A percentile compares a stretch with the other conserved stretches of the same genome.
Evolutionary conservation across 2,888 invertebrate genomes (phyloP).

Genomic region (Vannuccia rotundouncinata): DNA sequence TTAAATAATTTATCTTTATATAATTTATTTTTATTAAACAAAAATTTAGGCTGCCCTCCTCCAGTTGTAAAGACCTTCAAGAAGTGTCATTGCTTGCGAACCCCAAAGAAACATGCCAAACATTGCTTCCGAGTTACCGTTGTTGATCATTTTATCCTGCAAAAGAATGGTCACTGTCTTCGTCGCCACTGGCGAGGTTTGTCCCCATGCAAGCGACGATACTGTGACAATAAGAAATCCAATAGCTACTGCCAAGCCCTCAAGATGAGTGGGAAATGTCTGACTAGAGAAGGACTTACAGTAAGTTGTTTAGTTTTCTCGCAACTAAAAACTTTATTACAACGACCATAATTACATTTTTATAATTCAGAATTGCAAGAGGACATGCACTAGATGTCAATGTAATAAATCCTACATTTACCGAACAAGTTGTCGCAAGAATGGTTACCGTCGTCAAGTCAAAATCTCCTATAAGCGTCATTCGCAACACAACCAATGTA

Average conservation of each 20-base stretch:
- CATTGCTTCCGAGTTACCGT: conserved; percentile 21
- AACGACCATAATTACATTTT: neutral
- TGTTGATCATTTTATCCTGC: conserved; percentile 3
- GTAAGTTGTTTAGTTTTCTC: neutral
- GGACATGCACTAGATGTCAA: conserved; percentile 31
- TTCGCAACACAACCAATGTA: conserved; percentile 24
- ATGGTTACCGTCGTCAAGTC: neutral
- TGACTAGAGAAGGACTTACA: neutral
- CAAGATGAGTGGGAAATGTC: conserved; percentile 5
- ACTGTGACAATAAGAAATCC: conserved; percentile 31
- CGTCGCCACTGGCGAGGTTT: conserved; percentile 18
- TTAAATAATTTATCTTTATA: neutral
- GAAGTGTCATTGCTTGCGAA: conserved; percentile 18
- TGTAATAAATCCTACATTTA: conserved; percentile 18
- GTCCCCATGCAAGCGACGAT: neutral
- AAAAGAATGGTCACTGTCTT: conserved; percentile 30
- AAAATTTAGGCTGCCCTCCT: neutral
- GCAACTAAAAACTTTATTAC: no score
- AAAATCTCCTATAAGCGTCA: conserved; percentile 9
- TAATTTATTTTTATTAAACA: no score
- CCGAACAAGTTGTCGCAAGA: conserved; percentile 12
- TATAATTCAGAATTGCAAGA: conserved; percentile 7
- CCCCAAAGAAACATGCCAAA: conserved; percentile 2
- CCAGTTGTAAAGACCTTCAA: neutral
- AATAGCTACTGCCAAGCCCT: conserved; percentile 6